A percentile compares a stretch with the other conserved stretches of the same genome.
Conservation (phyloP, 2,113 vertebrate species). For the Peucedramus taeniatus region DNA sequence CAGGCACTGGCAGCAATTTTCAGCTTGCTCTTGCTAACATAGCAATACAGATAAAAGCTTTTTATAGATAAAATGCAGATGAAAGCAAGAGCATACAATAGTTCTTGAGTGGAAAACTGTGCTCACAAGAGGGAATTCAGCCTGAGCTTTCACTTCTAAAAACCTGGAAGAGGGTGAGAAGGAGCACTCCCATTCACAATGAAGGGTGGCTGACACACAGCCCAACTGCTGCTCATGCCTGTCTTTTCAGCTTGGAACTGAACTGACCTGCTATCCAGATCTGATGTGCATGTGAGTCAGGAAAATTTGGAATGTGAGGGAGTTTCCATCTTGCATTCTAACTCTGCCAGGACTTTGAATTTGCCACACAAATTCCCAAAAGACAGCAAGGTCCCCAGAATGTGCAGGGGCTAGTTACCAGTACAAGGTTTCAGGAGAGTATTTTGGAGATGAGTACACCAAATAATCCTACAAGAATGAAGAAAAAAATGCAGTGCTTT, state of each 20-base stretch:
- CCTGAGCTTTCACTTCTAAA: not conserved
- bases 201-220: not conserved
- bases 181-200: not conserved
- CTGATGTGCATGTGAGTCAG: not conserved
- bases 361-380: not conserved
- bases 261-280: not conserved
- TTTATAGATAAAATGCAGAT: not conserved
- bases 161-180: not conserved
- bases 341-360: not conserved
- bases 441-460: not conserved
- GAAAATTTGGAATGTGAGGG: not conserved
- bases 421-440: not conserved
- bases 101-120: not conserved
- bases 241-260: not conserved
- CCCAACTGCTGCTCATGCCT: not conserved
- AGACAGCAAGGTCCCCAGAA: not conserved
- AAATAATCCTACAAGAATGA: not conserved
- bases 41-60: not conserved
- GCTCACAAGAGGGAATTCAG: not conserved
- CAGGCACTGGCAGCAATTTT: not conserved
- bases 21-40: not conserved
- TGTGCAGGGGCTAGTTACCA: not conserved
- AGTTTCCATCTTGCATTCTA: not conserved
- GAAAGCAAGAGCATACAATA: not conserved
- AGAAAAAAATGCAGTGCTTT: not conserved